A percentile compares a stretch with the other conserved stretches of the same genome.
phyloP scores from a whole-genome alignment of 2,113 vertebrate species.

The Callipepla californica region DNA sequence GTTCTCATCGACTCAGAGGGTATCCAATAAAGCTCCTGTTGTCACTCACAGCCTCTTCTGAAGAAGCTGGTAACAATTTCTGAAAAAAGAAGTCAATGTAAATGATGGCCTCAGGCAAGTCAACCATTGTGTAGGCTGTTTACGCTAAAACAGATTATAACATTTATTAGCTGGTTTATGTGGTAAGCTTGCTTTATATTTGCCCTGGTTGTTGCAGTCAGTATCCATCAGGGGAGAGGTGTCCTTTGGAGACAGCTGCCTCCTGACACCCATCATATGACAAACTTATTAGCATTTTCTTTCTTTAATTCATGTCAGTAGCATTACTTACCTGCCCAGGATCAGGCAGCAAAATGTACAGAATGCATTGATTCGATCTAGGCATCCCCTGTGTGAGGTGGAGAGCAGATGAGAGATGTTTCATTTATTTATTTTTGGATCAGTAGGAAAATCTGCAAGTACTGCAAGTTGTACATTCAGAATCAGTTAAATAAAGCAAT shows the following conservation, averaged over 20 bases:
- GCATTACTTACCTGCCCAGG: background rate
- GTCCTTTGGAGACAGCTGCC: background rate
- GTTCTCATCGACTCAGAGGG: background rate
- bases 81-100: background rate
- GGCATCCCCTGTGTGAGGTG: background rate
- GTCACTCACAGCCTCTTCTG: background rate
- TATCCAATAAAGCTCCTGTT: background rate
- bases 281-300: background rate
- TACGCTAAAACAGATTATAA: background rate
- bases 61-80: background rate
- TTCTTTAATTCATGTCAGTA: rapidly evolving
- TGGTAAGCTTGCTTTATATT: background rate
- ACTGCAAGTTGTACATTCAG: background rate
- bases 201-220: background rate
- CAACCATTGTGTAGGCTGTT: background rate
- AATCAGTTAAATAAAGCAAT: background rate
- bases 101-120: background rate
- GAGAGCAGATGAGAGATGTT: background rate
- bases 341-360: background rate
- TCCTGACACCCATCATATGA: background rate
- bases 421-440: background rate
- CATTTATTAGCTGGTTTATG: background rate
- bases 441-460: background rate
- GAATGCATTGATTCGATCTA: background rate
- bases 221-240: background rate